Conservation (phyloP, 1,140 invertebrate species). For the Pachypeltis micranthus region DNA sequence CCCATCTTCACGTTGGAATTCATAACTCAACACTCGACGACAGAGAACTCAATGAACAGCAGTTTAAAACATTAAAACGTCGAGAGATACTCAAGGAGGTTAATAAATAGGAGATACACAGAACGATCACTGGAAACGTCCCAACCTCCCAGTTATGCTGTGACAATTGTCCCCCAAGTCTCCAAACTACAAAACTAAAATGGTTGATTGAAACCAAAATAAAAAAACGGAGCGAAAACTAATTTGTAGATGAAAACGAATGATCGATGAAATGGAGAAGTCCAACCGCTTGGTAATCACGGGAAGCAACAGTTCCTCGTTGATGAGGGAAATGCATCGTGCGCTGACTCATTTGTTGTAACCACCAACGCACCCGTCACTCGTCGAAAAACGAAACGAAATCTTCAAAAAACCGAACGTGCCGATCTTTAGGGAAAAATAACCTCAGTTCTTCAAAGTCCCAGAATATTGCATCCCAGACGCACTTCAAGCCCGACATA, state of each 20-base stretch:
- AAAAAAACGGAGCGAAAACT: neutral
- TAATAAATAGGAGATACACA: neutral
- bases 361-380: neutral
- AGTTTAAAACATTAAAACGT: neutral
- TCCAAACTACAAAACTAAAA: neutral
- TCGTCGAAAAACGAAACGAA: neutral
- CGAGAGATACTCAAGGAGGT: neutral
- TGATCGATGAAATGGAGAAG: neutral
- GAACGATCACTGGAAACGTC: neutral
- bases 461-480: too few species aligned
- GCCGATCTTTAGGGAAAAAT: too few species aligned
- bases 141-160: too few species aligned
- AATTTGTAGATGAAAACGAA: neutral
- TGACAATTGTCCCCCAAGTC: too few species aligned
- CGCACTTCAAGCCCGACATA: too few species aligned
- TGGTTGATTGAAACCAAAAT: neutral
- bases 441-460: too few species aligned
- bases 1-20: conserved; percentile 12
- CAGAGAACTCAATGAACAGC: neutral
- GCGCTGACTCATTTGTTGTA: neutral
- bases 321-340: neutral
- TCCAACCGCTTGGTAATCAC: neutral
- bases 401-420: neutral
- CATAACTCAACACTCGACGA: neutral
- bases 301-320: conserved; percentile 6